These are phyloP conservation scores for Isurus oxyrinchus DNA, from an alignment of 2,113 vertebrate genomes.

Conservation along the genomic window DNA sequence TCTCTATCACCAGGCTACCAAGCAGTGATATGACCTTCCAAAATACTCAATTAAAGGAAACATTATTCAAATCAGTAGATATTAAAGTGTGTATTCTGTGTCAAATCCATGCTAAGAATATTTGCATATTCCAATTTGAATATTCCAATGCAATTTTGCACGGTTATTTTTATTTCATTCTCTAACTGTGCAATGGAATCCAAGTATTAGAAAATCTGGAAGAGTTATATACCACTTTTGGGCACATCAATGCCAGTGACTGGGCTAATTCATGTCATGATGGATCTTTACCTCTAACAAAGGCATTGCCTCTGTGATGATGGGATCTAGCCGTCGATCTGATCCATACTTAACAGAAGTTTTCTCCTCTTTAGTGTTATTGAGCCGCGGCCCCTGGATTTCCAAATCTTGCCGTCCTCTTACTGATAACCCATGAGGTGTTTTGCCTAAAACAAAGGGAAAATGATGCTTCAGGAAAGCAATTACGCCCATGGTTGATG, in stretches of 20 bases:
- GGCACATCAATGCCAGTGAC: too few relatives aligned
- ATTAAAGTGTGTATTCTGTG: background rate
- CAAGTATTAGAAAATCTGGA: background rate
- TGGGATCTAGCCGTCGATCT: conserved; percentile 81
- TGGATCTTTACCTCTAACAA: conserved; percentile 74
- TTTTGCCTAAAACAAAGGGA: conserved; percentile 55
- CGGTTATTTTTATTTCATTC: background rate
- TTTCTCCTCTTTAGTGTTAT: conserved; percentile 94
- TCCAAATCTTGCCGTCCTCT: conserved; percentile 86
- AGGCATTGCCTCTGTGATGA: conserved; percentile 87
- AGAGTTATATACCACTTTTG: background rate
- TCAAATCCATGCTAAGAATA: background rate
- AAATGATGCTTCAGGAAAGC: background rate
- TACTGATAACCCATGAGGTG: conserved; percentile 65
- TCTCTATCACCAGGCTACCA: background rate
- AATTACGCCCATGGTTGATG: too few relatives aligned
- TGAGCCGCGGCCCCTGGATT: conserved; percentile 88
- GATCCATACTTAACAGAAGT: conserved; percentile 80
- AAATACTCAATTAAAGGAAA: background rate
- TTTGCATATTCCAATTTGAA: background rate
- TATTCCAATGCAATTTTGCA: background rate
- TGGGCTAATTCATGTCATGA: too few relatives aligned
- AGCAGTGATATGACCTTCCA: background rate
- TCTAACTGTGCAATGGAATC: background rate
- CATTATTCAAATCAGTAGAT: background rate